Base-by-base conservation (phyloP, 2,888 invertebrate genomes). In the Dioctria rufipes region DNA sequence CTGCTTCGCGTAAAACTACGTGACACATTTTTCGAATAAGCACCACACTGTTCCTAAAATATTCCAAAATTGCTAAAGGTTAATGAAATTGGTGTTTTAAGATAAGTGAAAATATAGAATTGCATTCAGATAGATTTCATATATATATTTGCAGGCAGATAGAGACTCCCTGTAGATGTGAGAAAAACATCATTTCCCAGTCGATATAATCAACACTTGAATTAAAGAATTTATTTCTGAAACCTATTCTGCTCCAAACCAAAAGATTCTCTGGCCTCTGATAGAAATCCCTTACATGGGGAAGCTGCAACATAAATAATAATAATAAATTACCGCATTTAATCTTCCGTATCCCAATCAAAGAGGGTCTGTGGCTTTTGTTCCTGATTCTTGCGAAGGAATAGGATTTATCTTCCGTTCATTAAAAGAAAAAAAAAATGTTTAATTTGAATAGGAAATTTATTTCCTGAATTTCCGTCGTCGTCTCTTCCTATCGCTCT, bases 301-400 rank as follows among this genome's bases (percentile, higher is more conserved):
- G 8, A 67, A 25, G 46, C 67, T 5, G 8, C 46, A 11, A 49
- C 9, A 49, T 66, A 46, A 11, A 4, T 46, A 13, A 8, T 43
- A 37, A 46, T 67, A 40, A 73, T 54, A 73, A 73, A 73, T 73
- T 51, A 54, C 58, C 54, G 3, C 71, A 13, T 73, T 54, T 73
- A 73, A 40, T 73, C 71, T 73, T 73, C 71, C 40, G n/a, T 25
- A 40, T 54, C 51, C 58, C 51, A 73, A 73, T 73, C 71, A 54
- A 73, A 58, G 39, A 58, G 54, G 40, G 58, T 73, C 51, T 51
- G 5, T 73, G 71, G 37, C 71, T n/a, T 49, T 71, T 71, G 40
- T 39, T 73, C 58, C 71, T 73, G 58, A 58, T 39, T 51, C 42
- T 54, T 13, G 13, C 13, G 40, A 11, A 13, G 54, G 71, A 11